A percentile compares a stretch with the other conserved stretches of the same genome.
phyloP scores from a whole-genome alignment of 2,797 vertebrate genomes.

The Huso huso region DNA sequence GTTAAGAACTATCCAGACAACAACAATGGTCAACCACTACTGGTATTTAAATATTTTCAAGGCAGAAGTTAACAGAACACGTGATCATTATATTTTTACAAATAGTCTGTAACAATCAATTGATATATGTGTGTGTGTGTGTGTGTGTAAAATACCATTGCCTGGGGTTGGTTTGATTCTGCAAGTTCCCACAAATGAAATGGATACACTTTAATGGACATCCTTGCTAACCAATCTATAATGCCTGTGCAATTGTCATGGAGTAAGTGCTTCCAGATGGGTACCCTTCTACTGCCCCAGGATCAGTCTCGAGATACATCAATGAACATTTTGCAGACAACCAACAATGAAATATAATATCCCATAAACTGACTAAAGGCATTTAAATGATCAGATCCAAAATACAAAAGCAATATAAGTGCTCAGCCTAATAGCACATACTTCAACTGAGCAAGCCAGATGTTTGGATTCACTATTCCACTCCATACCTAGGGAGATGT shows the following conservation, averaged over 20 bases:
- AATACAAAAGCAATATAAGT: background rate
- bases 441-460: background rate
- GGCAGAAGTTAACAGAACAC: too few species aligned
- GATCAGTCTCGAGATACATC: background rate
- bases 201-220: conserved; percentile 5
- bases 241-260: background rate
- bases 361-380: background rate
- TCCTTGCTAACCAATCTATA: background rate
- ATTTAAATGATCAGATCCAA: too few species aligned
- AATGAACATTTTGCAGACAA: conserved; percentile 2
- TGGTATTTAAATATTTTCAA: too few species aligned
- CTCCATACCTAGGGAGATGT: too few species aligned
- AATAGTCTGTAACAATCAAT: too few species aligned
- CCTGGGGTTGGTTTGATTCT: background rate
- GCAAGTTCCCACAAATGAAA: conserved; percentile 1
- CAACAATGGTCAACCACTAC: too few species aligned
- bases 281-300: background rate
- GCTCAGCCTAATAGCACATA: conserved; percentile 5
- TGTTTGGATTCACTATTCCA: too few species aligned
- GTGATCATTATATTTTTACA: too few species aligned
- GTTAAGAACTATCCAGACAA: too few species aligned
- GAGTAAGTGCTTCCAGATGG: background rate
- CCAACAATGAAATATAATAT: background rate
- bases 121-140: too few species aligned
- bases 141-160: background rate